Evolutionary conservation across 2,888 invertebrate species (phyloP).

Genomic region (Amiota communis): DNA sequence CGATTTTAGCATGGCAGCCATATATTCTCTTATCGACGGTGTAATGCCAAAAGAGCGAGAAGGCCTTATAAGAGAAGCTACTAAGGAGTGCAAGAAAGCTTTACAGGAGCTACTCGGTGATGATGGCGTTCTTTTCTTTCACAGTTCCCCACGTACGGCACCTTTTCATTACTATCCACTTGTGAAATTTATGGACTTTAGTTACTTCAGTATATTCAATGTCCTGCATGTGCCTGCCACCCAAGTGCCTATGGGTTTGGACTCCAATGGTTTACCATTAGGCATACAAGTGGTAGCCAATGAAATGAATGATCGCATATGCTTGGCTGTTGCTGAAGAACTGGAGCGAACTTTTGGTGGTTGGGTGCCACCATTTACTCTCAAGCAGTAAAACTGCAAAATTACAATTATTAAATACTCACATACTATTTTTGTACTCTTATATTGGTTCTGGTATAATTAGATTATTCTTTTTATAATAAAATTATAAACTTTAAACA

Average conservation of each 20-base stretch:
- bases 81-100: slow-evolving; percentile 76
- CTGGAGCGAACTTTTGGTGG: slow-evolving; percentile 91
- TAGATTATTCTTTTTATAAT: no score
- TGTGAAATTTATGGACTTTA: slow-evolving; percentile 86
- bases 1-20: slow-evolving; percentile 80
- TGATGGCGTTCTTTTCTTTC: slow-evolving; percentile 88
- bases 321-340: slow-evolving; percentile 91
- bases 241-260: slow-evolving; percentile 85
- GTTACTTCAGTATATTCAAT: slow-evolving; percentile 90
- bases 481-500: no score
- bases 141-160: slow-evolving; percentile 85
- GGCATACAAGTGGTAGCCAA: slow-evolving; percentile 92
- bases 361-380: slow-evolving; percentile 82
- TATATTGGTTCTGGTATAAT: slow-evolving; percentile 45
- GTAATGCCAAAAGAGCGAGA: slow-evolving; percentile 79
- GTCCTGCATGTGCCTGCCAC: slow-evolving; percentile 86
- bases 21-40: slow-evolving; percentile 79
- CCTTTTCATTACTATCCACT: slow-evolving; percentile 87
- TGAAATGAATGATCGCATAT: slow-evolving; percentile 86
- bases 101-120: slow-evolving; percentile 81
- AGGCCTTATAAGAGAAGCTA: slow-evolving; percentile 78
- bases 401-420: slow-evolving; percentile 11
- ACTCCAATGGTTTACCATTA: slow-evolving; percentile 86
- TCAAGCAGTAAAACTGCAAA: slow-evolving; percentile 50
- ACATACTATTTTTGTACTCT: slow-evolving; percentile 14